A percentile compares a stretch with the other conserved stretches of the same genome.
Conservation (phyloP, 1,140 invertebrate species). For the Caenorhabditis tropicalis region DNA sequence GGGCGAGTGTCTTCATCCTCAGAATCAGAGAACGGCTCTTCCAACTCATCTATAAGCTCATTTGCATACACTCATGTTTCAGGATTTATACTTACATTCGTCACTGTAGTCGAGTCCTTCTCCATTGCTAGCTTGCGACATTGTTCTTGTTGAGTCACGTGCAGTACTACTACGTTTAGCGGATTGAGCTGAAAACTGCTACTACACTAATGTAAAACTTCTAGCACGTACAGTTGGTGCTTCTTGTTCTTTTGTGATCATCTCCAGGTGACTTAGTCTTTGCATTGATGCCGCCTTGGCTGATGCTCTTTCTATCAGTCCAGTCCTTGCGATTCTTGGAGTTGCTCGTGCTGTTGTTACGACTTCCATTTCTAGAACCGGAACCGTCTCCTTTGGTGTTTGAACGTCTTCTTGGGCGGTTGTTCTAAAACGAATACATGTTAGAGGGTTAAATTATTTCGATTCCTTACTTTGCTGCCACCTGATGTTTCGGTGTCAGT, state of each 20-base stretch:
- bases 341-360: constrained; percentile 46
- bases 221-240: constrained; percentile 32
- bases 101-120: constrained; percentile 68
- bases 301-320: constrained; percentile 46
- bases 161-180: constrained; percentile 43
- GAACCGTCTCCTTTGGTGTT: constrained; percentile 41
- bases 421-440: not conserved
- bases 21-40: constrained; percentile 71
- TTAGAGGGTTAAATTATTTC: not conserved
- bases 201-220: not conserved
- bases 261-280: constrained; percentile 15
- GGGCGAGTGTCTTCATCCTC: constrained; percentile 63
- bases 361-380: constrained; percentile 13
- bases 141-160: constrained; percentile 47
- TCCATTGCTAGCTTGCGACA: constrained; percentile 66
- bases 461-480: not conserved
- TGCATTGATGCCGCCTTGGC: constrained; percentile 18
- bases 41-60: constrained; percentile 63
- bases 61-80: not conserved
- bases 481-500: constrained; percentile 24
- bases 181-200: constrained; percentile 56
- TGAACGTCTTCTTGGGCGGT: constrained; percentile 34
- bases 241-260: constrained; percentile 53
- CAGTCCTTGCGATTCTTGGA: constrained; percentile 21
- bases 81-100: constrained; percentile 53